Evolutionary conservation across 2,113 vertebrate genomes (phyloP), one percentile per base, ranked within the genome.

Genomic region (Prunella fulvescens): DNA sequence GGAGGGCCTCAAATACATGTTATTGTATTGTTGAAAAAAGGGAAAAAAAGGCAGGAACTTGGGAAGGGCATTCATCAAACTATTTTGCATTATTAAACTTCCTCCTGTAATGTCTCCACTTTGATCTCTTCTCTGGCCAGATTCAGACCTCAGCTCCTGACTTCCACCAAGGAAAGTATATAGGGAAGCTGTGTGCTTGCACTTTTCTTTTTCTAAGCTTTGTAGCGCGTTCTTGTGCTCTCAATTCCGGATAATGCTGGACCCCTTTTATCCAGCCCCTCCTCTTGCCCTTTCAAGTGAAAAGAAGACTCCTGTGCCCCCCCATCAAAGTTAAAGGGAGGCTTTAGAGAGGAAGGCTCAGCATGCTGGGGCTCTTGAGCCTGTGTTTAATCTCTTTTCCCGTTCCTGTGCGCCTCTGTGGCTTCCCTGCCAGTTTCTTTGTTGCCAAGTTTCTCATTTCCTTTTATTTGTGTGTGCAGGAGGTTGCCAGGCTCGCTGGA

Each of bases 401-500:
- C 92, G 97, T 97, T 97, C 94, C 92, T 97, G 81, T 95, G 93
- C 92, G 94, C 90, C 84, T 96, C 93, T 85, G 67, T 93, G 95
- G 92, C 96, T 96, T 97, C 96, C 96, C 96, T 97, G 93, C 95
- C 95, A 97, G 96, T 93, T 89, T 97, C 97, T 95, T 97, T 98
- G 97, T 98, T 97, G 93, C 90, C 2, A 91, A 96, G 97, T 98
- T 98, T 98, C 97, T 98, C 98, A 98, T 98, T 98, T 98, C 98
- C 98, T 98, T 98, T 98, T 97, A 98, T 98, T 97, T 96, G 96
- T 97, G 97, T 98, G 98, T 86, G 95, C 73, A 92, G 98, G 96
- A 97, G 97, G 97, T 97, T 98, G 98, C 98, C 97, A 98, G 98
- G 98, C 96, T 98, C 94, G 81, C 96, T 97, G 98, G 98, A 99